Base-by-base conservation (phyloP, 2,797 vertebrate species). In the Ctenopoma kingsleyae region DNA sequence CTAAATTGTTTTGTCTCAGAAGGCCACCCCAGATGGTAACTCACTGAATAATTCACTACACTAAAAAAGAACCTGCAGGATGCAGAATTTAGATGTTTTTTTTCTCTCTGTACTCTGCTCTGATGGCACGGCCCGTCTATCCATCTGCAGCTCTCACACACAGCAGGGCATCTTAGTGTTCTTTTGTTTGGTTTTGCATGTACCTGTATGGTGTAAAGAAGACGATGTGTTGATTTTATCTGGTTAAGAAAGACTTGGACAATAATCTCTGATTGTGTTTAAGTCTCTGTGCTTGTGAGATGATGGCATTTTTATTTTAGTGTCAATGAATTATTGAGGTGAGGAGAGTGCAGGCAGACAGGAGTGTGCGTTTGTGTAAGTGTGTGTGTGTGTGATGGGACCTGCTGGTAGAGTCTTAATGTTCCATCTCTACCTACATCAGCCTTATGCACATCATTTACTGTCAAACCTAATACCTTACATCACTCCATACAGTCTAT, bases 261-360 rank as follows among this genome's bases (percentile, higher is more conserved):
- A 71, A 66, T 71, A 71, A 74, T 83, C 76, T 85, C 58, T 69
- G 82, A 84, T 87, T 88, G 84, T 82, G 71, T 76, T 77, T 49
- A 62, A 84, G 78, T 65, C 20, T 82, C 63, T 27, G 56, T 59
- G 62, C 76, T 79, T 85, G 87, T 84, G 49, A 85, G 90, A 92
- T 91, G 89, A 91, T 90, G 89, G 79, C 85, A 80, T 87, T 89
- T 93, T 93, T 94, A 92, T 94, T 94, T 93, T 92, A 91, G 91
- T 48, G 50, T 59, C 41, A 16, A 91, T 94, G 73, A 93, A 95
- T 95, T 90, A 95, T 95, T 94, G 87, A 95, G 82, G 70, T 84
- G 65, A 63, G 60, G 88, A 81, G 83, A 94, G 91, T 92, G 93
- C 92, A 92, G 70, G 84, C 70, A 22, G 75, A 89, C 87, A 76